Evolutionary conservation across 1,140 invertebrate species (phyloP).

Genomic region (Stenopsyche tienmushanensis): DNA sequence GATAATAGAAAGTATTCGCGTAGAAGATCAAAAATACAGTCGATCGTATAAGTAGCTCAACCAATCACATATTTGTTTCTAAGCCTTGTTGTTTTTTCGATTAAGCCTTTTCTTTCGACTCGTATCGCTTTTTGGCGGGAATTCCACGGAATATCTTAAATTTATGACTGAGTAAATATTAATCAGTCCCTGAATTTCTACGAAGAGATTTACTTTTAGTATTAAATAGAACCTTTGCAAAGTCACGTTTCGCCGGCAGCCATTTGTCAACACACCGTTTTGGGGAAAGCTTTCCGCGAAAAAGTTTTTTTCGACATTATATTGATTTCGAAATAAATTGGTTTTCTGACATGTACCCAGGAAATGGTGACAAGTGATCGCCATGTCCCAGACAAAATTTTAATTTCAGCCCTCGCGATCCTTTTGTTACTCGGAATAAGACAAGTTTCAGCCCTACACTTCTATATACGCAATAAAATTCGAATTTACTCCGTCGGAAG

Average conservation of each 20-base stretch:
- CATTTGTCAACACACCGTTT: conserved; percentile 29
- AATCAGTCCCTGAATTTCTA: conserved; percentile 15
- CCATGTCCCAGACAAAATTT: conserved; percentile 5
- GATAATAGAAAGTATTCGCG: too few relatives aligned
- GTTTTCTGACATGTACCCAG: conserved; percentile 27
- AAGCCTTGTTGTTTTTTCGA: too few relatives aligned
- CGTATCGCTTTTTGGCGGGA: too few relatives aligned
- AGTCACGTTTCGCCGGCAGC: conserved; percentile 16
- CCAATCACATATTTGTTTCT: too few relatives aligned
- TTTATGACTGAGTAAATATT: conserved; percentile 23
- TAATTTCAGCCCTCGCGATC: conserved; percentile 5
- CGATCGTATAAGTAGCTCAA: too few relatives aligned
- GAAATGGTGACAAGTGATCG: background rate
- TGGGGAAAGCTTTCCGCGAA: conserved; percentile 13
- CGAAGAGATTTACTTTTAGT: conserved; percentile 15
- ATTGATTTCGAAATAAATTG: conserved; percentile 36
- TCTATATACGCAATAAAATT: too few relatives aligned
- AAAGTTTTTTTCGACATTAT: conserved; percentile 20
- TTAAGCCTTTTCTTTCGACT: too few relatives aligned
- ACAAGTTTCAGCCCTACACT: too few relatives aligned
- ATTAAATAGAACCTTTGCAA: background rate
- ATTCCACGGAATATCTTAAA: background rate
- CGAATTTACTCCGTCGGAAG: too few relatives aligned
- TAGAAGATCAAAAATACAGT: too few relatives aligned
- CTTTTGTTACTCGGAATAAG: too few relatives aligned